phyloP scores from a whole-genome alignment of 2,113 vertebrate species.

The Aythya baeri region DNA sequence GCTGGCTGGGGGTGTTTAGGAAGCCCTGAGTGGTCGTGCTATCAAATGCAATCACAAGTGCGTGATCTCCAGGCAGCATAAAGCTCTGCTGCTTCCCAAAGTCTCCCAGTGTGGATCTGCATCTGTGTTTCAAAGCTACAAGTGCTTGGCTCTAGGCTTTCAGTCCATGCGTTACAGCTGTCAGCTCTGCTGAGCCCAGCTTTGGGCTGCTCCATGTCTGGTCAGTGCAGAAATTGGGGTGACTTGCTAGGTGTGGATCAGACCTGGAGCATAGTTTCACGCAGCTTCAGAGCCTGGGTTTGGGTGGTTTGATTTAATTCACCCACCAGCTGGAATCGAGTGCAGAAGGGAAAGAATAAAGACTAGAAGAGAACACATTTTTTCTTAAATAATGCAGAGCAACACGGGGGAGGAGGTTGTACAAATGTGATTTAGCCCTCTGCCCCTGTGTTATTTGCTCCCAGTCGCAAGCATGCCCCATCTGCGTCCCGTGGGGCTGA shows the following conservation, averaged over 20 bases:
- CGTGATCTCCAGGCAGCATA: background rate
- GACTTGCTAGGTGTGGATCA: background rate
- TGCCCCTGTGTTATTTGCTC: background rate
- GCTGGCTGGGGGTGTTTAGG: background rate
- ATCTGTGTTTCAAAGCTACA: background rate
- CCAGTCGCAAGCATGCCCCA: rapidly evolving
- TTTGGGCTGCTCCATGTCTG: rapidly evolving
- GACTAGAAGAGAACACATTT: background rate
- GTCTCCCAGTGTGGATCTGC: background rate
- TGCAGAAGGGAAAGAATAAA: background rate
- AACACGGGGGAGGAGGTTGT: background rate
- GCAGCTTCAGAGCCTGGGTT: background rate
- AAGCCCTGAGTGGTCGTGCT: background rate
- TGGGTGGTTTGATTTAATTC: background rate
- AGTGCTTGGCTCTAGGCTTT: background rate
- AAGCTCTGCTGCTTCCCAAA: background rate
- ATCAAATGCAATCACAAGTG: background rate
- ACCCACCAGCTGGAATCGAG: background rate
- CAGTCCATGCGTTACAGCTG: rapidly evolving
- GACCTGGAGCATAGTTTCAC: rapidly evolving
- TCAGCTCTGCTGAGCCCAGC: background rate
- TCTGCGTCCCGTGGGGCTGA: rapidly evolving
- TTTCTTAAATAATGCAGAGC: conserved; percentile 15
- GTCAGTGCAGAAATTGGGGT: background rate
- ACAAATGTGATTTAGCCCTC: background rate